Evolutionary conservation across 2,113 vertebrate species (phyloP).

Genomic region (Perccottus glenii): DNA sequence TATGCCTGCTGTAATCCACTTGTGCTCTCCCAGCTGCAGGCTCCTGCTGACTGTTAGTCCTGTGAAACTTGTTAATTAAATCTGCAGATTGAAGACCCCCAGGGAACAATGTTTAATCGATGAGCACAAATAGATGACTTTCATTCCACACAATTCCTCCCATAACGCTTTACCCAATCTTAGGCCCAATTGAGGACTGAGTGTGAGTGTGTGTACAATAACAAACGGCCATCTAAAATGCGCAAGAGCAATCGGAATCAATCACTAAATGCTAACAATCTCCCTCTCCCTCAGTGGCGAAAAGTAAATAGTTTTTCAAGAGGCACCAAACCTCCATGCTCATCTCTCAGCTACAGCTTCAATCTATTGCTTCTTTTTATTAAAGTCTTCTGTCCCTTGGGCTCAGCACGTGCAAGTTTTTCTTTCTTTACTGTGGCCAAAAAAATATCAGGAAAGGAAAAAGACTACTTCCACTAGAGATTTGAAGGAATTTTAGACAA

Average conservation of each 20-base stretch:
- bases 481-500: conserved; percentile 15
- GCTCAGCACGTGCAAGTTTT: neutral
- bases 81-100: conserved; percentile 57
- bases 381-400: neutral
- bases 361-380: neutral
- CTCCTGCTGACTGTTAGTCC: conserved; percentile 53
- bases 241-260: conserved; percentile 20
- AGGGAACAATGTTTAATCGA: conserved; percentile 65
- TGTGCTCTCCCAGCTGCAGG: conserved; percentile 29
- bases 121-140: conserved; percentile 69
- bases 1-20: conserved; percentile 8
- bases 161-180: conserved; percentile 13
- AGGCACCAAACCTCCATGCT: neutral
- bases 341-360: neutral
- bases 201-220: conserved; percentile 20
- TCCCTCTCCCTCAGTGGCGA: neutral
- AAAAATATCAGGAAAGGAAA: conserved; percentile 6
- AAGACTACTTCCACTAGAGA: neutral
- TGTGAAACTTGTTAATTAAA: conserved; percentile 70
- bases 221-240: conserved; percentile 24
- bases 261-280: conserved; percentile 30
- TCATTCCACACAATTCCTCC: conserved; percentile 46
- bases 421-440: neutral
- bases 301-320: conserved; percentile 24
- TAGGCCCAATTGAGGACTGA: conserved; percentile 15